Evolutionary conservation across 1,140 invertebrate genomes (phyloP), one percentile per base, ranked within the genome.

Genomic region (Lepidostoma basale): DNA sequence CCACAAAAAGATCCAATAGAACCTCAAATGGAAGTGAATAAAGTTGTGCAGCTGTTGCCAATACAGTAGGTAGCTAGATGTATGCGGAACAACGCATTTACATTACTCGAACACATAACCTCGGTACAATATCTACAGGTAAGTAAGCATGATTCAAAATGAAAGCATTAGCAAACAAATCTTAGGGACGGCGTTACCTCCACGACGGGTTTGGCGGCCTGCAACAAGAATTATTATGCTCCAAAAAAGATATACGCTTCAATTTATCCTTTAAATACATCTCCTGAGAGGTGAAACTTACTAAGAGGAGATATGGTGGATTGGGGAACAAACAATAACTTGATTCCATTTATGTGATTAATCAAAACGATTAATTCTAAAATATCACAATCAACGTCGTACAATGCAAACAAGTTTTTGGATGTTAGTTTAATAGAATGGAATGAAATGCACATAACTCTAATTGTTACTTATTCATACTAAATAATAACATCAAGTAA

Each of bases 191-290:
- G 80, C 62, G 77, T 85, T 86, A 87, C 86, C 86, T 87, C 86
- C 74, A 82, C 84, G 81, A 86, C 85, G 79, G 86, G 84, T 81
- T 87, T 87, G 81, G 83, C 85, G 80, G 86, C 86, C 86, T 88
- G 86, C 77, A 87, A 88, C 84, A 87, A 83, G 79, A 84, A 78
- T 81, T 74, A 75, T 75, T 78, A 74, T 73, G 76, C 81, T 79
- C 80, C 77, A 63, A 72, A 68, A 59, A 56, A 54, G 42, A 40
- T 42, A 40, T 49, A 63, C 45, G 26, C 62, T 30, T 49, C 18
- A 49, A n/a, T n/a, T n/a, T n/a, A n/a, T n/a, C n/a, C n/a, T n/a
- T n/a, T n/a, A n/a, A n/a, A n/a, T n/a, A n/a, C n/a, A n/a, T n/a
- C n/a, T n/a, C n/a, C n/a, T n/a, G n/a, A n/a, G n/a, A n/a, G n/a